Evolutionary conservation across 2,888 invertebrate species (phyloP).

Genomic region (Calameuta filiformis): DNA sequence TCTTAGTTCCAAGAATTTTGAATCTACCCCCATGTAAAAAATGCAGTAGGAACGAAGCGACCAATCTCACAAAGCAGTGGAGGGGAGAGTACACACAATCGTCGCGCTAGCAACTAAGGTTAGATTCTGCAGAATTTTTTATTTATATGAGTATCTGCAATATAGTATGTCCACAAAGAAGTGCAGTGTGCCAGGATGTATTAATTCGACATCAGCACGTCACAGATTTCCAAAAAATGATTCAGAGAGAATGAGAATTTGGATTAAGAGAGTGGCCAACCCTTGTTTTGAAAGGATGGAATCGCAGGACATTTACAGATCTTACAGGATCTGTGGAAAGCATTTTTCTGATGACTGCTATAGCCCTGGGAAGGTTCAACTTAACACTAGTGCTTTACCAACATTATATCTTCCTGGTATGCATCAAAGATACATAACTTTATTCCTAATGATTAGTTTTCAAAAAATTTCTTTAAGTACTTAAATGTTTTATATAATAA

Average conservation of each 20-base stretch:
- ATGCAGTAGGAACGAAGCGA: background rate
- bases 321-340: background rate
- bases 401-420: background rate
- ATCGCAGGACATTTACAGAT: background rate
- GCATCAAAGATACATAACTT: background rate
- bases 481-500: background rate
- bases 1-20: background rate
- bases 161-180: background rate
- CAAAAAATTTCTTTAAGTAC: background rate
- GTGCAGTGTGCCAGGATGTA: background rate
- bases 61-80: background rate
- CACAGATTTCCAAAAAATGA: slow-evolving; percentile 6
- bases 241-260: background rate
- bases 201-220: background rate
- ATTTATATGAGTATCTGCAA: background rate
- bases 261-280: background rate
- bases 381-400: background rate
- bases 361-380: background rate
- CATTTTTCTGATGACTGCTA: background rate
- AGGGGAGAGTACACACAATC: background rate
- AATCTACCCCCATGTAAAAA: slow-evolving; percentile 4
- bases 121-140: background rate
- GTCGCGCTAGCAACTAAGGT: background rate
- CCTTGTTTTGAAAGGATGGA: background rate
- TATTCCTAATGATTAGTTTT: background rate